These are phyloP conservation scores for Hypselothyrea guttata DNA, from an alignment of 2,888 invertebrate species.

Conservation along the genomic window DNA sequence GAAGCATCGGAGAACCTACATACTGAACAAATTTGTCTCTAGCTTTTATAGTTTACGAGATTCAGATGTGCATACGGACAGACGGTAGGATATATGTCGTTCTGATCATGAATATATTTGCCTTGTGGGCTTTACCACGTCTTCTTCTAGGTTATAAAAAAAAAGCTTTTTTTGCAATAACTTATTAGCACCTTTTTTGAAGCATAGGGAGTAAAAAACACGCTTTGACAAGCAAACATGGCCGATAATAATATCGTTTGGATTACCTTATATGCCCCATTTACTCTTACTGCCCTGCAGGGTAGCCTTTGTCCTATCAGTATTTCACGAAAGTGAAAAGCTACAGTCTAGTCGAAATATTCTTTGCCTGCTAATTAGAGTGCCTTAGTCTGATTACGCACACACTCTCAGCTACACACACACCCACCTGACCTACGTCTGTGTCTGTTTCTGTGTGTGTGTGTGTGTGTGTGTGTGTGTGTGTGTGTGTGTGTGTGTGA, in stretches of 20 bases:
- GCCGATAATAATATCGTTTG: no score
- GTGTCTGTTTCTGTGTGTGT: not conserved
- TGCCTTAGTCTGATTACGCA: slow-evolving; percentile 52
- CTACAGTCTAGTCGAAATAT: slow-evolving; percentile 15
- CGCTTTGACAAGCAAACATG: no score
- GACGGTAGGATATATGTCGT: no score
- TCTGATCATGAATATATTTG: no score
- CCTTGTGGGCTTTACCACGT: no score
- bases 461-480: slow-evolving; percentile 5
- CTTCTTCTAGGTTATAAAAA: not conserved
- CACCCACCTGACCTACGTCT: not conserved
- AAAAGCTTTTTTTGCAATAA: not conserved
- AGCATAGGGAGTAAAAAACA: no score
- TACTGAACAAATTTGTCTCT: not conserved
- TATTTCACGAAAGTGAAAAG: not conserved
- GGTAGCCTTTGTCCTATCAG: slow-evolving; percentile 1
- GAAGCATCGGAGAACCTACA: not conserved
- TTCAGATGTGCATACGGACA: no score
- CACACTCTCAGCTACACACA: slow-evolving; percentile 14
- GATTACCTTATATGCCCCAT: no score
- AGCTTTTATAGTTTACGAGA: no score
- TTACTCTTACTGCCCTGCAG: no score
- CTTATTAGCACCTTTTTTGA: no score
- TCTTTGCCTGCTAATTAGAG: slow-evolving; percentile 62
- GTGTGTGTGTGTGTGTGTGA: slow-evolving; percentile 2